Conservation (phyloP, 2,797 vertebrate genomes). For the Eulemur rubriventer region DNA sequence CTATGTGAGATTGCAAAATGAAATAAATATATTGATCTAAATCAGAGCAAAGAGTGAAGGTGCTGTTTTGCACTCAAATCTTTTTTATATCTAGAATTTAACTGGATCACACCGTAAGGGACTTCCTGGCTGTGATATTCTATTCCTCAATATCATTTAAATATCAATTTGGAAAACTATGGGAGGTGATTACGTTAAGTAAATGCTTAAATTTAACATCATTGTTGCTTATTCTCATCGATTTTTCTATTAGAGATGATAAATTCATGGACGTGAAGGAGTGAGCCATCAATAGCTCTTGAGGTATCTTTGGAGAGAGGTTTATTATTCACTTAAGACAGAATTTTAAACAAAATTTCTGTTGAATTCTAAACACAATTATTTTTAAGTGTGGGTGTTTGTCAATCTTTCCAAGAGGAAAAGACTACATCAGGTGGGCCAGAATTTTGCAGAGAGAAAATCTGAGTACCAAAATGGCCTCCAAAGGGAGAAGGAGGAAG, state of each 20-base stretch:
- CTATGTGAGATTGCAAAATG: neutral
- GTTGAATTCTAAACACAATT: neutral
- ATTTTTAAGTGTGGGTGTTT: neutral
- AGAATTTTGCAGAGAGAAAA: neutral
- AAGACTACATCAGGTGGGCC: neutral
- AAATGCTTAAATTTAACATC: constrained; percentile 29
- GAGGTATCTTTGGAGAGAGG: neutral
- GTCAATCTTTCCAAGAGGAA: neutral
- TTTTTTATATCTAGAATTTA: neutral
- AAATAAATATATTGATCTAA: neutral
- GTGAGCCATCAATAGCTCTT: neutral
- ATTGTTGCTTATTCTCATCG: neutral
- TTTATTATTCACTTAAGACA: constrained; percentile 10
- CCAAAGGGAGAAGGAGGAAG: neutral
- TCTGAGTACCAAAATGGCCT: neutral
- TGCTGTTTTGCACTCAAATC: neutral
- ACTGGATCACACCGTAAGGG: neutral
- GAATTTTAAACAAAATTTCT: neutral
- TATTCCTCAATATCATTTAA: neutral
- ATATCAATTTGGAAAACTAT: neutral
- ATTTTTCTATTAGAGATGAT: neutral
- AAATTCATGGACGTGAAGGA: neutral
- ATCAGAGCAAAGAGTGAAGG: neutral
- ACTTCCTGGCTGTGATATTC: neutral
- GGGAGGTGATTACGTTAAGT: neutral